Evolutionary conservation across 2,888 invertebrate genomes (phyloP), one percentile per base, ranked within the genome.

Genomic region (Rhopalosiphum nymphaeae): DNA sequence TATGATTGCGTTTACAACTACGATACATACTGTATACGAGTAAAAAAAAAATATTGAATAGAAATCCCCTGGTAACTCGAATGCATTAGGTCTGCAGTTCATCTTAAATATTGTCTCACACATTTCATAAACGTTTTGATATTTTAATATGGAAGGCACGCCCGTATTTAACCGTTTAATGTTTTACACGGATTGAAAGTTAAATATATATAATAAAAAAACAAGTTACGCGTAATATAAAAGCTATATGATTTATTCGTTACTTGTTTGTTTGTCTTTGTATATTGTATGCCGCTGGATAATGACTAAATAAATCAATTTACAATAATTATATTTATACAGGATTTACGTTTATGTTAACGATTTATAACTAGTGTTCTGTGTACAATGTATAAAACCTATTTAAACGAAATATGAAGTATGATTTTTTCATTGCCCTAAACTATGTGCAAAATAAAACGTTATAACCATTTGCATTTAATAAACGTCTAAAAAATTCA

Each of bases 271-370:
- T 78, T 78, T 78, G 78, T 78, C 0, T 78, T 21, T 78, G 16
- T 67, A 78, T 78, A 21, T 78, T 36, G 36, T 78, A 36, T 78
- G 36, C 78, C 36, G 21, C 36, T 9, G 21, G 9, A 21, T 78
- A 78, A 78, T 36, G 78, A 78, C 78, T 78, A 78, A 36, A 78
- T 78, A 78, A 78, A 78, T 78, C 36, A 78, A 78, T 78, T 78
- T 21, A 78, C 36, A 9, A 36, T 36, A 78, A 78, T 36, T 78
- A 78, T 78, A 42, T 78, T 67, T 67, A 4, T 21, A 25, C 25
- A 36, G 16, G 16, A 16, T 67, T 13, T 36, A 21, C 78, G 78
- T 36, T 78, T 36, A 78, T 36, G 36, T 78, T 78, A 36, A 78
- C 21, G 21, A 21, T 78, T 21, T 2, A 21, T 78, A 36, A 78